Evolutionary conservation across 2,888 invertebrate species (phyloP), one percentile per base, ranked within the genome.

Genomic region (Seladonia tumulorum): DNA sequence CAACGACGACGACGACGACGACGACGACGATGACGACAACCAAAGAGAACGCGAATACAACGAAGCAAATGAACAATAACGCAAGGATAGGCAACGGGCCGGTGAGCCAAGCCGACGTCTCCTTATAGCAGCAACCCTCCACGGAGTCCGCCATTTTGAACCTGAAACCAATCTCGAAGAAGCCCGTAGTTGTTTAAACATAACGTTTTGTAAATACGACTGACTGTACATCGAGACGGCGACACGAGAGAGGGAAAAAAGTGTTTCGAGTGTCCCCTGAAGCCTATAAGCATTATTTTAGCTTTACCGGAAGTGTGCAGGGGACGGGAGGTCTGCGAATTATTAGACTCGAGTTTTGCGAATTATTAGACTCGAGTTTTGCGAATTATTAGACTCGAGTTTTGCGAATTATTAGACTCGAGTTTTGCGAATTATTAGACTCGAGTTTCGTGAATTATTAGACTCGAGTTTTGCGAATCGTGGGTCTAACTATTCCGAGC

Each of bases 51-150:
- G 74, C 78, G 45, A 47, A 83, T 1, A 80, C 86, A 72, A 81
- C 83, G 66, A 92, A 91, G 29, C 88, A 87, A 29, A n/a, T 90
- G 2, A 90, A 87, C n/a, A 93, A 91, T 79, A 93, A 92, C 49
- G 88, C 91, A n/a, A 94, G 92, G 89, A 93, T 94, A 89, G 93
- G 93, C 47, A 95, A 95, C 75, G 93, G 94, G 39, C 94, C 94
- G 8, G 82, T 94, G 60, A 92, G 82, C 84, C 93, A 94, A 79
- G 93, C 90, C 42, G 93, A 94, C 60, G 90, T 91, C 16, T 68
- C 94, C 1, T 94, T 94, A 92, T 94, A 94, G 93, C 94, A 92
- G 84, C 88, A 89, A 81, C 60, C 82, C 7, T 70, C 72, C 45
- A 39, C 42, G 29, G 83, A 88, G 35, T 73, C 86, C 45, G 71